phyloP scores from a whole-genome alignment of 2,113 vertebrate species.

The Perca schrenkii region DNA sequence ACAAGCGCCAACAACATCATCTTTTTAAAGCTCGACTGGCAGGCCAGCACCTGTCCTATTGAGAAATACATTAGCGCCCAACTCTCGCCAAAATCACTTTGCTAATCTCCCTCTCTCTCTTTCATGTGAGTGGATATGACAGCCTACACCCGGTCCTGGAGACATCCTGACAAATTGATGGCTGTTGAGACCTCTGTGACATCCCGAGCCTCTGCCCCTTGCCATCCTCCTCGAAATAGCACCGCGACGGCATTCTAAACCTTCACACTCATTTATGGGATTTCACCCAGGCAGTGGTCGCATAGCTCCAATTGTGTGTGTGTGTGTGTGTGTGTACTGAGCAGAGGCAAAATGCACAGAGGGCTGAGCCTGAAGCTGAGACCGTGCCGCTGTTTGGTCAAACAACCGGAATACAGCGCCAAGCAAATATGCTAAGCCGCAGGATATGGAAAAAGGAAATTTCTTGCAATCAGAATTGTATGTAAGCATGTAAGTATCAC shows the following conservation, averaged over 20 bases:
- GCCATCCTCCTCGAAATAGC: slow-evolving; percentile 66
- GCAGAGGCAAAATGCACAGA: slow-evolving; percentile 22
- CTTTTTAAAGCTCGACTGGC: slow-evolving; percentile 48
- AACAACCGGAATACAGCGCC: neutral
- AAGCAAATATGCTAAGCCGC: neutral
- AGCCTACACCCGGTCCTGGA: slow-evolving; percentile 42
- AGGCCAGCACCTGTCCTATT: slow-evolving; percentile 56
- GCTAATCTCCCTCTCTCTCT: slow-evolving; percentile 33
- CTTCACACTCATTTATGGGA: slow-evolving; percentile 55
- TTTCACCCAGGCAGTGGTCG: slow-evolving; percentile 54
- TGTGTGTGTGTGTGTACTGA: neutral
- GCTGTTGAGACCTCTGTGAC: slow-evolving; percentile 55
- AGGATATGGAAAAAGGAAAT: too few relatives aligned
- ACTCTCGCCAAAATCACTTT: slow-evolving; percentile 40
- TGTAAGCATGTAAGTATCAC: neutral
- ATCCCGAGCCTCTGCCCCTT: slow-evolving; percentile 49
- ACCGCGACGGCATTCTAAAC: slow-evolving; percentile 32
- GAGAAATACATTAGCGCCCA: slow-evolving; percentile 58
- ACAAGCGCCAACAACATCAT: slow-evolving; percentile 57
- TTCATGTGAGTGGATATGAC: slow-evolving; percentile 29
- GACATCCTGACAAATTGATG: slow-evolving; percentile 71
- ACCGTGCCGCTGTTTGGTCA: neutral
- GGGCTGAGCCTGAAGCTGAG: neutral
- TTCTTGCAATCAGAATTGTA: too few relatives aligned
- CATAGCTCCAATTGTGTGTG: slow-evolving; percentile 48